Percentiles rank a stretch among this genome's conserved stretches.
Conservation (phyloP, 2,888 invertebrate species). For the Agrochola lota region DNA sequence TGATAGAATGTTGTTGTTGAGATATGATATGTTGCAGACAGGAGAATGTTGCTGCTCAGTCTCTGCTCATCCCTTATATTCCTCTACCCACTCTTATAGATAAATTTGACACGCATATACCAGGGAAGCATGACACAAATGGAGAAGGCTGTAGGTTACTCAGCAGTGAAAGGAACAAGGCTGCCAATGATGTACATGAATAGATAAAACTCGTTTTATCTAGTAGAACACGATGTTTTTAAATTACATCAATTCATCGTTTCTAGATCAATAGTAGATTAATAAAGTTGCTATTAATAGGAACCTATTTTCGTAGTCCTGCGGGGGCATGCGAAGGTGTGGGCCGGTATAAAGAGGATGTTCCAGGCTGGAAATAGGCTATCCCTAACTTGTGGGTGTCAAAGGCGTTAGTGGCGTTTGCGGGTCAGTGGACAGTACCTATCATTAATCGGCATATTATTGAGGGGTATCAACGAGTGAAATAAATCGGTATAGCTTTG, state of each 20-base stretch:
- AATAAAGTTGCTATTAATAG: conserved; percentile 11
- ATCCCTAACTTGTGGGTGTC: background rate
- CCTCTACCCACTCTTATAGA: too few species aligned
- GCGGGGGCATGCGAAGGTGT: background rate
- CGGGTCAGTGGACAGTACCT: conserved; percentile 18
- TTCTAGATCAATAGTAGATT: background rate
- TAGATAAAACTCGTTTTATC: too few species aligned
- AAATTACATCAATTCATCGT: background rate
- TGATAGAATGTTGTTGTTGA: background rate
- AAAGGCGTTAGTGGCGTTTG: background rate
- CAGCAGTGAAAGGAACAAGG: background rate
- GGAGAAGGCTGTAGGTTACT: background rate
- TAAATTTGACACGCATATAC: background rate
- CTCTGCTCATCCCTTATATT: too few species aligned
- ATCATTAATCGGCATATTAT: background rate
- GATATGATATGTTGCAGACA: background rate
- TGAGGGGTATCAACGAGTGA: background rate
- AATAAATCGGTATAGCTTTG: background rate
- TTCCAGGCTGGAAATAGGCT: conserved; percentile 4
- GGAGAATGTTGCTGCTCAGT: too few species aligned
- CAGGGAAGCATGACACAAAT: background rate
- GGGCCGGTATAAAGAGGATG: background rate
- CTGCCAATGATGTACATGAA: background rate
- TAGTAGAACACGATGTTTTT: background rate
- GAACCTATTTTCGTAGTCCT: background rate